phyloP scores from a whole-genome alignment of 1,140 invertebrate genomes.

The Elymnias hypermnestra region DNA sequence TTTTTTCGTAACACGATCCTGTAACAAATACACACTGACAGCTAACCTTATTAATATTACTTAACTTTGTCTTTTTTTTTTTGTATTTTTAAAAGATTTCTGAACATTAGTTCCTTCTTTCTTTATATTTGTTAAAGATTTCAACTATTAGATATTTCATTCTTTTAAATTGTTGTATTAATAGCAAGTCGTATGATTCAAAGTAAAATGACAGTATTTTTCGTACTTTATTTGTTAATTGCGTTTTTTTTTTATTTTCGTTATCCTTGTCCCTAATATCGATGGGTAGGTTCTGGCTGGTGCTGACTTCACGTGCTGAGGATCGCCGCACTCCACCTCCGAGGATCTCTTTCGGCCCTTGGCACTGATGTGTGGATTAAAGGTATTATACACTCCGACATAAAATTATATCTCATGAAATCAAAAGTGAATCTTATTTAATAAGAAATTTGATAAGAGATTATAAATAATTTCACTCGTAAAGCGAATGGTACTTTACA shows the following conservation, averaged over 20 bases:
- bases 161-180: no score
- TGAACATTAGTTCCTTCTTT: neutral
- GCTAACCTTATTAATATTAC: no score
- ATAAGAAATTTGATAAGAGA: no score
- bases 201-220: no score
- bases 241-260: constrained; percentile 38
- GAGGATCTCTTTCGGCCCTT: constrained; percentile 72
- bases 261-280: constrained; percentile 28
- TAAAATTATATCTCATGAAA: neutral
- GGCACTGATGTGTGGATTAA: constrained; percentile 50
- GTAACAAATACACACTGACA: neutral
- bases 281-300: constrained; percentile 55
- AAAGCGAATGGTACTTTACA: no score
- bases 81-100: neutral
- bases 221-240: no score
- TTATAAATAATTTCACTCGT: no score
- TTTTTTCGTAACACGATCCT: neutral
- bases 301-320: constrained; percentile 43
- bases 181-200: neutral
- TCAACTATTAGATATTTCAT: no score
- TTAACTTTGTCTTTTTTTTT: neutral
- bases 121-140: neutral
- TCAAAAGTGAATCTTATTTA: no score
- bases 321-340: constrained; percentile 52
- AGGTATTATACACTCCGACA: constrained; percentile 22